Percentiles rank a stretch among this genome's conserved stretches.
phyloP scores from a whole-genome alignment of 2,888 invertebrate species.

The Sclerodermus sp. region DNA sequence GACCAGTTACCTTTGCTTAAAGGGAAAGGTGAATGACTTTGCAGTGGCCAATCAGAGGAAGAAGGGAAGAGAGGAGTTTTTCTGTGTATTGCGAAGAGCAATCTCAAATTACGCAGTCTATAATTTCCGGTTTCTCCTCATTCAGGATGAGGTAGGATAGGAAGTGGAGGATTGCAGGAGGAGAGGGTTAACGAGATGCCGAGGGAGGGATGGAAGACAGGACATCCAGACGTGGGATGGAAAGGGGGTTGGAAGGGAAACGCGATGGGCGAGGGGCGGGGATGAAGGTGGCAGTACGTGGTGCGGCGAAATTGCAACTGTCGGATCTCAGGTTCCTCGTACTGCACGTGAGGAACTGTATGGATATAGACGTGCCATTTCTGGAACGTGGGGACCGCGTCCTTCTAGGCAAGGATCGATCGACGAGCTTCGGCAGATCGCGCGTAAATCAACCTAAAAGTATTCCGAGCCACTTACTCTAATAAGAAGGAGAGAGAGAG shows the following conservation, averaged over 20 bases:
- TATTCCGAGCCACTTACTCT: no score
- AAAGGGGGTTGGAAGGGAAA: no score
- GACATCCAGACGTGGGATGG: slow-evolving; percentile 1
- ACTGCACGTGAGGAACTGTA: background rate
- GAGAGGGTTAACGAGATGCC: no score
- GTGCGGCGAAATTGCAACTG: slow-evolving; percentile 33
- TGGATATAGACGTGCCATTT: slow-evolving; percentile 12
- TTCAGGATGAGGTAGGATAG: slow-evolving; percentile 1
- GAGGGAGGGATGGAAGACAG: no score
- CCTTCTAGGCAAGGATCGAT: no score
- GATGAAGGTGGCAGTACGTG: slow-evolving; percentile 18
- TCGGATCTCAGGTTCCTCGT: slow-evolving; percentile 25
- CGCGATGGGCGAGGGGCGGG: background rate
- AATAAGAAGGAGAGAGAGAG: no score
- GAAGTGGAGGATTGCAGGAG: background rate
- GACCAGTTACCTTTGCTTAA: no score
- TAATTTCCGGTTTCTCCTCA: slow-evolving; percentile 27
- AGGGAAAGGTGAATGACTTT: no score
- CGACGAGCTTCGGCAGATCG: no score
- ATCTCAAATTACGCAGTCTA: slow-evolving; percentile 31
- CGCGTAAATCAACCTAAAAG: no score
- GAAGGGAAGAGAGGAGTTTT: background rate
- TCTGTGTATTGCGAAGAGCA: background rate
- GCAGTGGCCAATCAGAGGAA: no score
- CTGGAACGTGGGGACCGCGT: no score